Conservation (phyloP, 2,888 invertebrate genomes). For the Schrankia costaestrigalis region DNA sequence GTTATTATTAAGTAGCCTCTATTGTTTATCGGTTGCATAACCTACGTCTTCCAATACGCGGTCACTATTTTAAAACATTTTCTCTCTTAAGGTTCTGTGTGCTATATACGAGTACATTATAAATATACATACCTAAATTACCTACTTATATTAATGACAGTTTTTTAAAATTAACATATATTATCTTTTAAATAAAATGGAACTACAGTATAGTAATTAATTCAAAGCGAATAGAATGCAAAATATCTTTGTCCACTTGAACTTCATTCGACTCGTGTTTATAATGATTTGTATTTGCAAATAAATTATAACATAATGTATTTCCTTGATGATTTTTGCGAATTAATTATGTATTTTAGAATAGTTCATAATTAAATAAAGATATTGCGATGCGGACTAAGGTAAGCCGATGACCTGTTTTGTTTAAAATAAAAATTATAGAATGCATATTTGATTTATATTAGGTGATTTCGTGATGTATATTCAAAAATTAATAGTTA, state of each 20-base stretch:
- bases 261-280: constrained; percentile 2
- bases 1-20: no score
- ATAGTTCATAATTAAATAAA: constrained; percentile 4
- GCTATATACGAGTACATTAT: no score
- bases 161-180: no score
- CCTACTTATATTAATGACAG: no score
- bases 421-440: no score
- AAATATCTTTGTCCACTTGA: constrained; percentile 3
- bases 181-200: no score
- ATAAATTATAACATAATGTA: constrained; percentile 12
- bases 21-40: no score
- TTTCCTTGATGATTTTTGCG: constrained; percentile 16
- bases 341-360: constrained; percentile 10
- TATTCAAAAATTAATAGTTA: constrained; percentile 19
- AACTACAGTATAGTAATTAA: no score
- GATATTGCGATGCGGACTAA: not conserved
- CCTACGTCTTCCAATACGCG: no score
- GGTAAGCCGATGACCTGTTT: not conserved
- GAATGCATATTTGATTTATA: constrained; percentile 19
- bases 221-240: constrained; percentile 6
- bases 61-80: no score
- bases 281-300: constrained; percentile 5
- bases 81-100: no score
- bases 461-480: constrained; percentile 18
- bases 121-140: no score